Conservation (phyloP, 23 tunicate species). For the Styela clava region DNA sequence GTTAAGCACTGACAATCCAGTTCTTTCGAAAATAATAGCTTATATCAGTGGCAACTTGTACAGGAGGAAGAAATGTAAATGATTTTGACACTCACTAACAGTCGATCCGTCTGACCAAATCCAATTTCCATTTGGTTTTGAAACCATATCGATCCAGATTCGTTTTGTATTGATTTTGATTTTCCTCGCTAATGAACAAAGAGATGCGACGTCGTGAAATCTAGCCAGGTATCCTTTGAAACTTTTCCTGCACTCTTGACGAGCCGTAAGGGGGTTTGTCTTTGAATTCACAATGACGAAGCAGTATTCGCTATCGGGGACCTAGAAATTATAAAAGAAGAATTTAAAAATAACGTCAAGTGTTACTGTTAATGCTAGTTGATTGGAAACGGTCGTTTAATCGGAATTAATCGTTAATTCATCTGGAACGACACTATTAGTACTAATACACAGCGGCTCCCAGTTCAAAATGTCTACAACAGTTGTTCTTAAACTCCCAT, state of each 20-base stretch:
- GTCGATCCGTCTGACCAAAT: slow-evolving; percentile 1
- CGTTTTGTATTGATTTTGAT: not conserved
- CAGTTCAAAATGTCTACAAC: too few relatives aligned
- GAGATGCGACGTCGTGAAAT: not conserved
- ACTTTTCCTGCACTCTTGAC: not conserved
- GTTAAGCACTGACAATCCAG: too few relatives aligned
- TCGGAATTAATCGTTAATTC: too few relatives aligned
- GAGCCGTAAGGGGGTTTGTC: not conserved
- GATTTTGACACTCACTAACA: slow-evolving; percentile 1
- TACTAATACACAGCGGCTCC: too few relatives aligned
- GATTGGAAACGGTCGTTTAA: not conserved
- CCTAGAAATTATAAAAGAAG: not conserved
- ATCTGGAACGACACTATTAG: too few relatives aligned
- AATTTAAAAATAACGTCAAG: not conserved
- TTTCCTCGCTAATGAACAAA: not conserved
- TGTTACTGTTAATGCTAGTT: not conserved
- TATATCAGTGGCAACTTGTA: too few relatives aligned
- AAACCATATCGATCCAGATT: not conserved
- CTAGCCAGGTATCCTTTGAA: slow-evolving; percentile 3
- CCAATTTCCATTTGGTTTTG: not conserved
- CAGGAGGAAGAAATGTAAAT: too few relatives aligned
- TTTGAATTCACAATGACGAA: not conserved
- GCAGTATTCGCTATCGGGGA: not conserved
- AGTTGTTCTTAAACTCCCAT: not conserved
- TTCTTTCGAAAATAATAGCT: too few relatives aligned